Evolutionary conservation across 2,888 invertebrate species (phyloP), one percentile per base, ranked within the genome.

Genomic region (Orgyia antiqua): DNA sequence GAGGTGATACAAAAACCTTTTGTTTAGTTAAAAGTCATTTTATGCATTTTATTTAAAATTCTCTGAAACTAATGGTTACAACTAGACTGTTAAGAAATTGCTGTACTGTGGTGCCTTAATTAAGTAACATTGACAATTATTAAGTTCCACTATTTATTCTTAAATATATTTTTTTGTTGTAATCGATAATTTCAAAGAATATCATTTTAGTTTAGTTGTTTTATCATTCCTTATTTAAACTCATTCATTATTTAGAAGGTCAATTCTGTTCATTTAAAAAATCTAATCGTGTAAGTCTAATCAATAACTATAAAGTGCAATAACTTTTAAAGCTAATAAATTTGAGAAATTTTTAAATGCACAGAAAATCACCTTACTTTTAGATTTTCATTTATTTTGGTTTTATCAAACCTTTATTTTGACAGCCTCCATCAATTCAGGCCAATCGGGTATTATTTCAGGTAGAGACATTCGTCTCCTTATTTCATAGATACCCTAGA

Each of bases 401-500:
- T 70, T 76, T 84, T 73, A 88, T 82, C 90, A 89, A 90, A 91
- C 90, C 90, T 91, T 90, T 79, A 84, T 82, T 87, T 88, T 89
- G 74, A 87, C 88, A 84, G 87, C 79, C 78, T 88, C 88, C 80
- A 88, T 82, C 79, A 94, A 90, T 62, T 75, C 89, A 68, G 93
- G 93, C 93, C 93, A 94, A 87, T 93, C 93, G 64, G 91, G 91
- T 77, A 93, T 91, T 71, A 93, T 77, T 87, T 91, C 91, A 69
- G 87, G 87, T 53, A 91, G 87, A 82, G 90, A 89, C 84, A 89
- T 89, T 60, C 90, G 89, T 86, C 91, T 89, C 82, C 87, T 87
- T 79, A 89, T 90, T 68, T 89, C 87, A 89, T 89, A 90, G 74
- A 91, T 82, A 69, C 88, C 90, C 91, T 91, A 89, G 77, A 89